phyloP scores from a whole-genome alignment of 2,888 invertebrate species.

The Dolomedes plantarius region DNA sequence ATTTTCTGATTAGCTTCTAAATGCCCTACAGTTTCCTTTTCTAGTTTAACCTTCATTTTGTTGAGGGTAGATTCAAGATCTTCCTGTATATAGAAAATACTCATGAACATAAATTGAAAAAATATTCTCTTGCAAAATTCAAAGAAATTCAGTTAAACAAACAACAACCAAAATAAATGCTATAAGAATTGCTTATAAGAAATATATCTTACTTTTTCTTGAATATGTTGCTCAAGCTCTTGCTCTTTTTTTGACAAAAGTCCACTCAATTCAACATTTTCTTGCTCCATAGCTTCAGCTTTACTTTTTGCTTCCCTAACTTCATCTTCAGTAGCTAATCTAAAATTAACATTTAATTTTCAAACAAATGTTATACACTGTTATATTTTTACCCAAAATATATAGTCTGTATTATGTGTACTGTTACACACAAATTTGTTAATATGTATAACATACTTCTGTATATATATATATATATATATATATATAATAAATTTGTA shows the following conservation, averaged over 20 bases:
- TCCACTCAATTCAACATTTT: constrained; percentile 90
- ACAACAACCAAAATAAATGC: too few species aligned
- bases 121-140: background rate
- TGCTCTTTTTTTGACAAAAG: constrained; percentile 93
- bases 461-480: too few species aligned
- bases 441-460: too few species aligned
- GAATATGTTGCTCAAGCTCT: constrained; percentile 90
- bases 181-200: background rate
- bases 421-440: too few species aligned
- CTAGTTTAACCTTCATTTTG: constrained; percentile 89
- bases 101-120: background rate
- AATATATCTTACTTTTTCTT: constrained; percentile 83
- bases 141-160: too few species aligned
- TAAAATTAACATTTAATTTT: constrained; percentile 72
- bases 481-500: too few species aligned
- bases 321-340: constrained; percentile 93
- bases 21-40: constrained; percentile 91
- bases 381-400: too few species aligned
- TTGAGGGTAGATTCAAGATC: constrained; percentile 89
- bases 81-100: constrained; percentile 79
- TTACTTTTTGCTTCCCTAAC: constrained; percentile 89
- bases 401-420: too few species aligned
- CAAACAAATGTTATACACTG: too few species aligned
- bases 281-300: constrained; percentile 90
- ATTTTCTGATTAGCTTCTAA: constrained; percentile 89